phyloP scores from a whole-genome alignment of 1,140 invertebrate species.

The Protaetia brevitarsis region DNA sequence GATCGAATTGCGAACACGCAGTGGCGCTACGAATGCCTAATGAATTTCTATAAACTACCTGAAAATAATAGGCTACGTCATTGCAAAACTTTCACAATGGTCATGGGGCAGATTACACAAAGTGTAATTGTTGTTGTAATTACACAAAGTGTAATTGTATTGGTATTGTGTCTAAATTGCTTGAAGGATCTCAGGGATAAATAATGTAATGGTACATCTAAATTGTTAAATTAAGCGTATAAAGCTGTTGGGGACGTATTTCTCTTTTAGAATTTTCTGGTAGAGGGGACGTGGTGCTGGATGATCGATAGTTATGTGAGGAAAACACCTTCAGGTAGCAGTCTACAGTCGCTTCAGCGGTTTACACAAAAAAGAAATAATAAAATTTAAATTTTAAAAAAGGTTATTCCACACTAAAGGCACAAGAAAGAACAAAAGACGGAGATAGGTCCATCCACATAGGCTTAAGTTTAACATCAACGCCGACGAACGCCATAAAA shows the following conservation, averaged over 20 bases:
- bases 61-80: conserved; percentile 6
- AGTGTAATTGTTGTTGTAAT: background rate
- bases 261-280: background rate
- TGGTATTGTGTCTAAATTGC: no score
- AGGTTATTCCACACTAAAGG: conserved; percentile 1
- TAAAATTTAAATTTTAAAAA: background rate
- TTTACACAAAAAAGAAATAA: conserved; percentile 5
- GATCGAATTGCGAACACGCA: background rate
- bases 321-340: conserved; percentile 1
- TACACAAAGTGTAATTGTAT: background rate
- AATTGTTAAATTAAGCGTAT: no score
- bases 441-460: background rate
- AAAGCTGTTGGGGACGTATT: background rate
- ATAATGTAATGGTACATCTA: no score
- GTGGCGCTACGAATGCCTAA: background rate
- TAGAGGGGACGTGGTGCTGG: background rate
- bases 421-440: conserved; percentile 1
- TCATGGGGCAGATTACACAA: no score
- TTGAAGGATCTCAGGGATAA: no score
- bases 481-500: background rate
- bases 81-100: background rate
- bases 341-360: conserved; percentile 2
- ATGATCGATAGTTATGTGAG: background rate
- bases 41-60: conserved; percentile 14
- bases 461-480: conserved; percentile 15